Base-by-base conservation (phyloP, 2,888 invertebrate genomes). In the Amblyjoppa fuscipennis region DNA sequence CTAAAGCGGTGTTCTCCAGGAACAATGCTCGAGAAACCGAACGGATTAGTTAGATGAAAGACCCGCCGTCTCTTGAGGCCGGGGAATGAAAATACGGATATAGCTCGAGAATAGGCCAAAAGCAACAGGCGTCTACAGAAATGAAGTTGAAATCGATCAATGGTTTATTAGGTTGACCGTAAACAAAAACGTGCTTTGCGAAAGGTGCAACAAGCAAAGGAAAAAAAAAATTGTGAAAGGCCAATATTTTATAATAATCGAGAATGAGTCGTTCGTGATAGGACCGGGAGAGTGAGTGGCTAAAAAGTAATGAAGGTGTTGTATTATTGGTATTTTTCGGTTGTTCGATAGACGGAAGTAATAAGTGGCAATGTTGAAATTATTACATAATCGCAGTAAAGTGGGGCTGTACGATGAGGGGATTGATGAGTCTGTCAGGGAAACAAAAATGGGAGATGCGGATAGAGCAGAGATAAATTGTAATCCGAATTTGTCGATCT, bases 1-100 rank as follows among this genome's bases (percentile, higher is more conserved):
- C 49, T 61, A n/a, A 59, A 79, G 20, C 64, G 61, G 49, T 71
- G 49, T 61, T 59, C 20, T 59, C 31, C 31, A n/a, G 38, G 71
- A 71, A 34, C 45, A n/a, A 71, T n/a, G 64, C 31, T 34, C n/a
- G 20, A 6, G 16, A n/a, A 9, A 9, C 1, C 53, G 53, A 56
- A 7, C 6, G 53, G 20, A 20, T 20, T 25, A 7, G 53, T 56
- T 20, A 20, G 20, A 20, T 20, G 53, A 13, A 49, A 13, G 45
- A 16, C 16, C 20, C 53, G 20, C 6, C 1, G n/a, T 56, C 20
- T 56, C 9, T 20, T 56, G 53, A 20, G 20, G 20, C 20, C 2
- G 53, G 9, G 20, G 6, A 20, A 20, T 56, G 20, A 56, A 20
- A 56, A 56, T 49, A 49, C 45, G 45, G 7, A 56, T 56, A 20